These are phyloP conservation scores for Empidonax alnorum DNA, from an alignment of 2,113 vertebrate species.

Conservation along the genomic window DNA sequence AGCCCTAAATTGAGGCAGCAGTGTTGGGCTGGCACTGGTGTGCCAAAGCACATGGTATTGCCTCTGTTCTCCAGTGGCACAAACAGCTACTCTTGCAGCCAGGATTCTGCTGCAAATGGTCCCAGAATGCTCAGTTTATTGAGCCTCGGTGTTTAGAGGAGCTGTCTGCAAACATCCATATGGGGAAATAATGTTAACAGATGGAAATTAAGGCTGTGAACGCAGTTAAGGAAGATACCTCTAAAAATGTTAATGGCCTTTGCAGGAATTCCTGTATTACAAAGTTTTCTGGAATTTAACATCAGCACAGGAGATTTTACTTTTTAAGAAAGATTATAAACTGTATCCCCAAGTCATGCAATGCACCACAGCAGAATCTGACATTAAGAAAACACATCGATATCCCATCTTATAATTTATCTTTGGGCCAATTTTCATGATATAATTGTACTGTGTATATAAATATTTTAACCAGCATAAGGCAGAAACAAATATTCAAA, in stretches of 20 bases:
- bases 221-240: background rate
- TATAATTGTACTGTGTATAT: accelerated
- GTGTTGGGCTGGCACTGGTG: background rate
- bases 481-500: background rate
- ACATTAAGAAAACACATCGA: background rate
- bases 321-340: background rate
- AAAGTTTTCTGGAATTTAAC: background rate
- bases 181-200: background rate
- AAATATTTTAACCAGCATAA: background rate
- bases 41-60: background rate
- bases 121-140: background rate
- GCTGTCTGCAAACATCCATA: background rate
- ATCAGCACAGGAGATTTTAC: background rate
- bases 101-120: background rate
- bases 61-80: background rate
- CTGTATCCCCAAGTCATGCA: too few species aligned
- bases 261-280: background rate
- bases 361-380: background rate
- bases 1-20: background rate
- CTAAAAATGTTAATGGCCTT: background rate
- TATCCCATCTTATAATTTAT: background rate
- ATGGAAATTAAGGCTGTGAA: background rate
- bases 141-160: background rate
- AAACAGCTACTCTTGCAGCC: background rate
- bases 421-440: background rate